phyloP scores from a whole-genome alignment of 2,797 vertebrate genomes.

The Dipus sagitta region DNA sequence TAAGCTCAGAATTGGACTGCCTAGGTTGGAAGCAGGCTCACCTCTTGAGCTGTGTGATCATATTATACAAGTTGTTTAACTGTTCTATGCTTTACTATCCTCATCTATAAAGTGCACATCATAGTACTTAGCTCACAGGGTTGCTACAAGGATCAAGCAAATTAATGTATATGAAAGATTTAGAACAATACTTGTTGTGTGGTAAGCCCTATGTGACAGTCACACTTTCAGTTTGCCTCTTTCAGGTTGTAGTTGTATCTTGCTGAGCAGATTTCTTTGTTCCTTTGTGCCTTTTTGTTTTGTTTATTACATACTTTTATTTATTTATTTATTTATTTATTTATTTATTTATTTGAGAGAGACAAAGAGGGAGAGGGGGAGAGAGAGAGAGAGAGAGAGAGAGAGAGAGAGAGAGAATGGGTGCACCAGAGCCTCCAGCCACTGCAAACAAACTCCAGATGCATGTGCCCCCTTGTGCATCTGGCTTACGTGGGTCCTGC shows the following conservation, averaged over 20 bases:
- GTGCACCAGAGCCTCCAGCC: no score
- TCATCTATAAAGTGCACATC: neutral
- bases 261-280: neutral
- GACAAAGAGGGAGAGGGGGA: no score
- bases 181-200: neutral
- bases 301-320: neutral
- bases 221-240: neutral
- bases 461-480: no score
- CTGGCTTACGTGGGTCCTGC: no score
- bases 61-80: neutral
- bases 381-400: no score
- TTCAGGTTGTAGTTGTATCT: neutral
- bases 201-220: neutral
- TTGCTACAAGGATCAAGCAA: neutral
- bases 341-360: no score
- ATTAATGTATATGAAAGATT: neutral
- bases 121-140: neutral
- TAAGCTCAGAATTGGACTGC: neutral
- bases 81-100: neutral
- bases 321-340: no score
- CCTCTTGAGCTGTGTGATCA: neutral
- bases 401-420: no score
- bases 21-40: no score
- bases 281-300: conserved; percentile 14
- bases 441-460: no score